phyloP scores from a whole-genome alignment of 2,797 vertebrate genomes.

The Echeneis naucrates region DNA sequence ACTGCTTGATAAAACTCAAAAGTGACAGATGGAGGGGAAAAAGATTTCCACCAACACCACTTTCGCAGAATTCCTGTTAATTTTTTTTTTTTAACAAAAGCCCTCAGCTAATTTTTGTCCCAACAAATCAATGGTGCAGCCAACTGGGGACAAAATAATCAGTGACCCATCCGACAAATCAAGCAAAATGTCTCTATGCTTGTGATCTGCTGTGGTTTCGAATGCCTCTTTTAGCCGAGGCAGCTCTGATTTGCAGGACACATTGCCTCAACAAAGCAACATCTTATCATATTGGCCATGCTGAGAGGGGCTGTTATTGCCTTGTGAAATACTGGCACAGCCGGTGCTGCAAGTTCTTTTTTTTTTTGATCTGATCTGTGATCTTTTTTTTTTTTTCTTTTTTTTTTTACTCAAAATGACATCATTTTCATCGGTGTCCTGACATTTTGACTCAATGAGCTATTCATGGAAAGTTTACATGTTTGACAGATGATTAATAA shows the following conservation, averaged over 20 bases:
- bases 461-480: not conserved
- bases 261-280: not conserved
- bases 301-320: not conserved
- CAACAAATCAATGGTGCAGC: constrained; percentile 6
- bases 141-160: constrained; percentile 15
- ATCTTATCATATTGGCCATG: not conserved
- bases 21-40: not conserved
- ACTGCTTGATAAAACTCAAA: not conserved
- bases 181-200: constrained; percentile 10
- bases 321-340: not conserved
- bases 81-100: not conserved
- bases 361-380: too few species aligned
- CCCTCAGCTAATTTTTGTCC: constrained; percentile 8
- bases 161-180: constrained; percentile 18
- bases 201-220: constrained; percentile 17
- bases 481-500: not conserved
- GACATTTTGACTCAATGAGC: constrained; percentile 10
- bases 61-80: not conserved
- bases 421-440: not conserved
- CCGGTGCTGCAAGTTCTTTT: not conserved
- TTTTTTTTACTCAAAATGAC: too few species aligned
- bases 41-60: not conserved
- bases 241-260: not conserved
- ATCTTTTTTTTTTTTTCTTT: too few species aligned
- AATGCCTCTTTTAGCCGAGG: constrained; percentile 36